Evolutionary conservation across 2,888 invertebrate species (phyloP), one percentile per base, ranked within the genome.

Genomic region (Brenthis ino): DNA sequence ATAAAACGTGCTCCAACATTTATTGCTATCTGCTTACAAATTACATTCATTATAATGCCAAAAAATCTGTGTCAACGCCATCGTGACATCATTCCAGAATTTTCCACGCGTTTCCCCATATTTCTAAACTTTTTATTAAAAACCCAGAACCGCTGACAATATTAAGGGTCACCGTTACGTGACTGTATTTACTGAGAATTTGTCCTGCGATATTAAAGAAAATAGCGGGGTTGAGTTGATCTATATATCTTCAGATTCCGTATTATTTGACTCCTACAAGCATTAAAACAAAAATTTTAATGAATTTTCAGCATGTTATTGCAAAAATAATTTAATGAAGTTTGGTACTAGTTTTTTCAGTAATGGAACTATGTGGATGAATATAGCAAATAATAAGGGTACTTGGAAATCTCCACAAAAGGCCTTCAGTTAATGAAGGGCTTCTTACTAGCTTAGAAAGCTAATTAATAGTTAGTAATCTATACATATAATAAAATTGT

Each of bases 131-230:
- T 71, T 66, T 68, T 68, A 70, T 70, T 70, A 72, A 70, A 70
- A 60, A 65, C 37, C 63, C 48, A 56, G 57, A 68, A 67, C 60
- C 65, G 64, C 43, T 50, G 61, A 67, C 66, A 58, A 64, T 67
- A 71, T 71, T 61, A 71, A 58, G 71, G 64, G 67, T 64, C 63
- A 65, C 48, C 56, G 53, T 28, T 51, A 67, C 73, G 73, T 74
- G 73, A 70, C 66, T 33, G 60, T 72, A 70, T 74, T 69, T 53
- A 60, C 71, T 53, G 60, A 72, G 69, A 70, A 70, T 71, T 69
- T 58, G 66, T 65, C 47, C 66, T 57, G 48, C 54, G 57, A 72
- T 73, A 67, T 73, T 70, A 68, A 72, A 72, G 54, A 68, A 28
- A 43, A 63, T 51, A 43, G 57, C 33, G 47, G 43, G 37, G 24